Base-by-base conservation (phyloP, 2,797 vertebrate genomes). In the Sebastes matsubarae region DNA sequence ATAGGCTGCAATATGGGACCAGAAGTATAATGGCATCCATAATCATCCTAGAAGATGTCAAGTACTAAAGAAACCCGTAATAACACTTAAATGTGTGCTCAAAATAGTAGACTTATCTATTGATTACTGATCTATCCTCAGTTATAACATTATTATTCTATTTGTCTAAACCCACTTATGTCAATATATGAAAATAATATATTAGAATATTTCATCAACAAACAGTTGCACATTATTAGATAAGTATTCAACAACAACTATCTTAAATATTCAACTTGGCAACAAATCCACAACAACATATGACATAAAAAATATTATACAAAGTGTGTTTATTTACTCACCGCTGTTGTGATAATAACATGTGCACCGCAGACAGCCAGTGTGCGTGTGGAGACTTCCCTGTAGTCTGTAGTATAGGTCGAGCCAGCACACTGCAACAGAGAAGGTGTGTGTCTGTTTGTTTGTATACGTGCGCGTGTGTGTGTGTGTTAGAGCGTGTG, bases 271-370 rank as follows among this genome's bases (percentile, higher is more conserved):
- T 68, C 5, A 75, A 27, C 5, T 2, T 1, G 1, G 4, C 12
- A 24, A 54, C 36, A 66, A 55, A 65, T 16, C 2, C 1, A 22
- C 12, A 55, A 63, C 50, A 57, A 16, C n/a, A 38, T 2, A 3
- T 4, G 2, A 54, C 20, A 60, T 52, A 2, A 34, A 25, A 65
- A 32, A 38, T 14, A 38, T 50, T 50, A 4, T 20, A 20, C 2
- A 64, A 25, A 9, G 1, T 54, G 1, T 54, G 25, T 59, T 79
- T 22, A 11, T 69, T 34, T 67, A 50, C 94, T 94, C 82, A 93
- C 93, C 94, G 93, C 52, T 84, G 84, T 58, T 46, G 57, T 83
- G 81, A 81, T 67, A 75, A 83, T 67, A 75, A 82, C 89, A 91
- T 88, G 91, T 88, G 92, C 86, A 78, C 13, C 14, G 76, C 76